Evolutionary conservation across 1,140 invertebrate species (phyloP), one percentile per base, ranked within the genome.

Genomic region (Drosophila pallidifrons): DNA sequence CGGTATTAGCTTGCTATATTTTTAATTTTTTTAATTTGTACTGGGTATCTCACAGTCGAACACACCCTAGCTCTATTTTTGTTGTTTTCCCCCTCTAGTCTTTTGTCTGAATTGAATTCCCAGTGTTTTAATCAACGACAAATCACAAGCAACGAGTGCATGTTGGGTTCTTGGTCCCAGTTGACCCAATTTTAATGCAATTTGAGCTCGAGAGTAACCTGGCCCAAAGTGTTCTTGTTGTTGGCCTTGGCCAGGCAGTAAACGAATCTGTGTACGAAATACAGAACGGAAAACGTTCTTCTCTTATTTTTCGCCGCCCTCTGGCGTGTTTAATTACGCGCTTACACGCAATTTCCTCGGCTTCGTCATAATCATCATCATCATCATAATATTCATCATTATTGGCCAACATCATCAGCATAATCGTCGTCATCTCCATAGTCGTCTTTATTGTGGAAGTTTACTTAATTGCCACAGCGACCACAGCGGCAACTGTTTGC

Each of bases 121-220:
- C 57, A 16, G 13, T 32, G 65, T 51, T 47, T 32, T 46, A 67
- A 67, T 67, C 51, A 67, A 32, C 25, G 49, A 30, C 6, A 49
- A 69, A 68, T 73, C 75, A 45, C 32, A 15, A 52, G 46, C 46
- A 20, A 20, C 28, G 32, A 49, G 7, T 78, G 77, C 78, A 68
- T 41, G 67, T 57, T 70, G 20, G 20, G 20, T 25, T 25, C 20
- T 61, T 74, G 55, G 41, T 77, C 81, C 72, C 81, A 77, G 67
- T 81, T 83, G 77, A 85, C 81, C 81, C 60, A 83, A 80, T 83
- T 83, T 82, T 69, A 82, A 80, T 85, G 72, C 71, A 76, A 83
- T 77, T 83, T 77, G 60, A 73, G 63, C 63, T 13, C 32, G 20
- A 13, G 11, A 28, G 45, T 28, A 46, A 28, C 20, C 10, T 60